A percentile compares a stretch with the other conserved stretches of the same genome.
Conservation (phyloP, 1,140 invertebrate genomes). For the Archivesica marissinica region DNA sequence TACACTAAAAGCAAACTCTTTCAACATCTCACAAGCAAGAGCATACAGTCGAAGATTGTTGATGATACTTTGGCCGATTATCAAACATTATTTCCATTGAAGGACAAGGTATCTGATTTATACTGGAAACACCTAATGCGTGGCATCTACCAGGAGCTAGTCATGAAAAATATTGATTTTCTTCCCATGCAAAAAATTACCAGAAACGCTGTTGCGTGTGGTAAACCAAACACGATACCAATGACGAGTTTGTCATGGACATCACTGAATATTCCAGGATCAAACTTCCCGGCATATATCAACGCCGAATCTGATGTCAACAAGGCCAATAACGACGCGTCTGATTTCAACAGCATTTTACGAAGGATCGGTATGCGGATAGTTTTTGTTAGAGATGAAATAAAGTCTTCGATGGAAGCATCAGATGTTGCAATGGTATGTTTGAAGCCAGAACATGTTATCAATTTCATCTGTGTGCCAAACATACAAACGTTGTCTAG, state of each 20-base stretch:
- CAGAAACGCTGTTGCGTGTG: background rate
- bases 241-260: background rate
- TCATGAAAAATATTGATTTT: background rate
- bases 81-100: background rate
- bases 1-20: background rate
- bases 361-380: background rate
- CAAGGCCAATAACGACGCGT: too few species aligned
- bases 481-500: background rate
- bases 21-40: background rate
- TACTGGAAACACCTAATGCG: constrained; percentile 2
- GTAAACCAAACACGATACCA: too few species aligned
- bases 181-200: background rate
- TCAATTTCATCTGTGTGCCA: background rate
- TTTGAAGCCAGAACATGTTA: background rate
- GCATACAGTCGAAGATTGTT: background rate
- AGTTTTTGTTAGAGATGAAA: background rate
- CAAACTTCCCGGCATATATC: background rate
- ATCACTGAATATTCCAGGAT: background rate
- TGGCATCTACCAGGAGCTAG: background rate
- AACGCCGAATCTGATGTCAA: background rate
- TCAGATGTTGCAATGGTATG: background rate
- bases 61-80: background rate
- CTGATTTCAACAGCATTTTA: background rate
- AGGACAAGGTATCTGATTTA: background rate
- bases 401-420: background rate